Conservation (phyloP, 2,113 vertebrate species). For the Protobothrops flavoviridis region DNA sequence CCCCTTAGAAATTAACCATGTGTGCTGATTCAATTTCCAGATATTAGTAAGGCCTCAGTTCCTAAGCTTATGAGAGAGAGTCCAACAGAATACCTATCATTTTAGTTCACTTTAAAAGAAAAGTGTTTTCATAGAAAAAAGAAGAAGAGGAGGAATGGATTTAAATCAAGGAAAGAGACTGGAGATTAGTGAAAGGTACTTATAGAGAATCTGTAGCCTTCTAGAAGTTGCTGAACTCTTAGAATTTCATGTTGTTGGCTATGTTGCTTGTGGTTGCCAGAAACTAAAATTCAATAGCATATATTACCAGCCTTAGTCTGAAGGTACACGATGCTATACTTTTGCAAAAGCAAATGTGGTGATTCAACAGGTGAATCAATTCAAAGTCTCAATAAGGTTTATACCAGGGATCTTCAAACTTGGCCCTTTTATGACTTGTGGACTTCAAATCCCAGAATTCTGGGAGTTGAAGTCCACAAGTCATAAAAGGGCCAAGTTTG, state of each 20-base stretch:
- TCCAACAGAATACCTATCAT: constrained; percentile 14
- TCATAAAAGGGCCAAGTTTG: too few species aligned
- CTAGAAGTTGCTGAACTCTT: neutral
- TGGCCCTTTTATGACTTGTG: too few species aligned
- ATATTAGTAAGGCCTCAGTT: constrained; percentile 55
- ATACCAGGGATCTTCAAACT: too few species aligned
- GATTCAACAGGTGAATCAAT: neutral
- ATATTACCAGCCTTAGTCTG: neutral
- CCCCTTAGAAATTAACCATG: constrained; percentile 46
- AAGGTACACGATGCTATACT: neutral
- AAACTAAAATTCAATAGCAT: neutral
- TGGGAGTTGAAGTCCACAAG: too few species aligned
- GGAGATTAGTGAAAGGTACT: neutral
- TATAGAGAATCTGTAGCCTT: neutral
- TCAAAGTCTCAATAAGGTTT: neutral
- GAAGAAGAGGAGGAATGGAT: neutral
- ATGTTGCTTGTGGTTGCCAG: neutral
- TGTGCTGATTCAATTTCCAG: constrained; percentile 56
- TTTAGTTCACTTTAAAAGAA: constrained; percentile 25
- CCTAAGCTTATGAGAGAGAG: constrained; percentile 39
- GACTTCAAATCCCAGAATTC: too few species aligned
- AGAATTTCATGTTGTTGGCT: neutral
- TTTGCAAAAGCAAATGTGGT: neutral
- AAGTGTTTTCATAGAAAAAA: accelerated
- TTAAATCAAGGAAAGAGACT: neutral